A percentile compares a stretch with the other conserved stretches of the same genome.
Conservation (phyloP, 2,888 invertebrate species). For the Mimumesa dahlbomi region DNA sequence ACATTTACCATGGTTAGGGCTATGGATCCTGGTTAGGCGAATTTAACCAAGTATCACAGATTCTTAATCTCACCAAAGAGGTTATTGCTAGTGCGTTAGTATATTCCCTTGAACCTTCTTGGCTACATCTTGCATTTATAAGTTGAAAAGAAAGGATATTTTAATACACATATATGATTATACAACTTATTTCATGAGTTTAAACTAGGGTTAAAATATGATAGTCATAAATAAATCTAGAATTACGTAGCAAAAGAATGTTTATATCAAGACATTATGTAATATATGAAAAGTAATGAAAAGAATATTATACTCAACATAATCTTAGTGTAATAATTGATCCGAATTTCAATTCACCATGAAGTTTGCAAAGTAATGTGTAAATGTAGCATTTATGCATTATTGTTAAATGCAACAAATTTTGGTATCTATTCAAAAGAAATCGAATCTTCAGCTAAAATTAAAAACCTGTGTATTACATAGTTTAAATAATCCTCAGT, state of each 20-base stretch:
- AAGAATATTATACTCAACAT: background rate
- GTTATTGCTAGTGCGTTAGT: background rate
- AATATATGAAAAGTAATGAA: too few species aligned
- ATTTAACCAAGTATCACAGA: slow-evolving; percentile 52
- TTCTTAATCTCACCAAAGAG: slow-evolving; percentile 48
- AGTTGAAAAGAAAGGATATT: background rate
- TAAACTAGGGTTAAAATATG: background rate
- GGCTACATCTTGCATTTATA: background rate
- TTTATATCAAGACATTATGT: too few species aligned
- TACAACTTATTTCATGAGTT: background rate
- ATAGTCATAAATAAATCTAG: background rate
- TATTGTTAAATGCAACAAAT: too few species aligned
- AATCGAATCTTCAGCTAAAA: slow-evolving; percentile 40
- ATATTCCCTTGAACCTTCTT: background rate
- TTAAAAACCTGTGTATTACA: slow-evolving; percentile 56
- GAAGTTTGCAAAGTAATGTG: background rate
- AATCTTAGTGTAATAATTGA: background rate
- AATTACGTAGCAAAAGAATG: background rate
- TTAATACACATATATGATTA: background rate
- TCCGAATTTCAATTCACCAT: too few species aligned
- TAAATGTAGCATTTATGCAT: too few species aligned
- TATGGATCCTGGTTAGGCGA: slow-evolving; percentile 34
- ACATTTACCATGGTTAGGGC: slow-evolving; percentile 21
- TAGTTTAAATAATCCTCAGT: slow-evolving; percentile 51
- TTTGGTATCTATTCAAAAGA: background rate